These are phyloP conservation scores for Andrena bucephala DNA, from an alignment of 2,888 invertebrate genomes.

Conservation along the genomic window DNA sequence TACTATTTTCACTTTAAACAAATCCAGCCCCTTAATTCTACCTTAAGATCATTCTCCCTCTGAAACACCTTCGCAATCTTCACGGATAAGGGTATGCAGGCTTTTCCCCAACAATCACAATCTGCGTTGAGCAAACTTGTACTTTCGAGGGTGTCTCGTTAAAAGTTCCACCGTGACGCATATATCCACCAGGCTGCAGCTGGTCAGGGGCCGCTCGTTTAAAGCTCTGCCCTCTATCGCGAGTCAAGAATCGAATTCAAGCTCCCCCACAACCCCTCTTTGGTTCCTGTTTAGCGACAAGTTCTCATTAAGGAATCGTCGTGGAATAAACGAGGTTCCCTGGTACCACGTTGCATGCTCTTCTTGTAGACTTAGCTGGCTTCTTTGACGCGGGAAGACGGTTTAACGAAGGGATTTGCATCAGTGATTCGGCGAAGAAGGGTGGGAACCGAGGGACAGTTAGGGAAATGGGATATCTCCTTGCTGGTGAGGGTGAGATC, in stretches of 20 bases:
- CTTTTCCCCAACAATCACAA: background rate
- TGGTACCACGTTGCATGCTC: background rate
- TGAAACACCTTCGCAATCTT: too few species aligned
- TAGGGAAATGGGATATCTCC: background rate
- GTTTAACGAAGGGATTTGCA: conserved; percentile 4
- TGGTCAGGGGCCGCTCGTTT: background rate
- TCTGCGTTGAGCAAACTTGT: background rate
- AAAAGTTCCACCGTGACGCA: background rate
- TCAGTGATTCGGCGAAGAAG: background rate
- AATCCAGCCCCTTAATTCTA: too few species aligned
- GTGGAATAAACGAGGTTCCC: background rate
- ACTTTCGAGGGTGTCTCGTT: background rate
- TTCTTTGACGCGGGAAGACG: background rate
- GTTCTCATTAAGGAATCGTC: conserved; percentile 1
- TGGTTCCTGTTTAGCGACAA: background rate
- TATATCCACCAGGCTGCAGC: background rate
- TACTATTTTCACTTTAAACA: too few species aligned
- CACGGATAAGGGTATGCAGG: too few species aligned
- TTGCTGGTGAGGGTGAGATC: background rate
- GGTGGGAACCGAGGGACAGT: background rate
- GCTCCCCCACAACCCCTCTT: background rate
- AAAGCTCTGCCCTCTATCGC: background rate
- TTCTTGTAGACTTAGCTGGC: background rate
- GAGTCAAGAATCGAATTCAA: conserved; percentile 2
- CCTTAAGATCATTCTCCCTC: too few species aligned